Evolutionary conservation across 2,113 vertebrate genomes (phyloP).

Genomic region (Cebidichthys violaceus): DNA sequence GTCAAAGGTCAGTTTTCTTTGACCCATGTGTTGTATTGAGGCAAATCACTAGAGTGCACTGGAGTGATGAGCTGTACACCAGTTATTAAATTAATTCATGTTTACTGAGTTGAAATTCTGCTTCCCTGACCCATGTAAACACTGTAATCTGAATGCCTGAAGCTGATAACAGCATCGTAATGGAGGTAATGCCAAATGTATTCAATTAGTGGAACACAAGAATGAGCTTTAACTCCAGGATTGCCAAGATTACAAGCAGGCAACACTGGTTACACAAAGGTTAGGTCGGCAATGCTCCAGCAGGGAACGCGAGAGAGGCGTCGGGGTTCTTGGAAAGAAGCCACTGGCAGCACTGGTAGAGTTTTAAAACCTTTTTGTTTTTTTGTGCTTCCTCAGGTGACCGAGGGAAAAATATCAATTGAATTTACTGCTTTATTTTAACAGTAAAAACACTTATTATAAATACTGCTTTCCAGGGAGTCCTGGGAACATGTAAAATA

Average conservation of each 20-base stretch:
- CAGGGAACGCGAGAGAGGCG: background rate
- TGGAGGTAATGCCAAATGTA: background rate
- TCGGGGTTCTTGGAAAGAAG: background rate
- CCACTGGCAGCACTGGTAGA: background rate
- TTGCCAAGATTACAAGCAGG: constrained; percentile 10
- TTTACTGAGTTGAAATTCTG: background rate
- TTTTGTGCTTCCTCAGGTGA: background rate
- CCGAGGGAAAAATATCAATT: background rate
- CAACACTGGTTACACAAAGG: background rate
- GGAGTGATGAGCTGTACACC: background rate
- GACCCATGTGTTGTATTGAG: background rate
- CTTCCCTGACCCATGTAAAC: constrained; percentile 30
- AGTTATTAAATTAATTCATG: background rate
- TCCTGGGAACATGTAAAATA: background rate
- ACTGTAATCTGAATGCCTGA: constrained; percentile 21
- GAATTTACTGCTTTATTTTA: background rate
- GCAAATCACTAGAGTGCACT: constrained; percentile 1
- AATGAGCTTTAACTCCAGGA: constrained; percentile 4
- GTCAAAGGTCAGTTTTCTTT: constrained; percentile 21
- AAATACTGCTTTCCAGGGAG: background rate
- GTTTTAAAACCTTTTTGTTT: background rate
- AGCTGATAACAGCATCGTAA: constrained; percentile 28
- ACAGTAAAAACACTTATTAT: background rate
- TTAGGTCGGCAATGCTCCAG: background rate
- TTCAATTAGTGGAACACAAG: constrained; percentile 13